These are phyloP conservation scores for Tichodroma muraria DNA, from an alignment of 2,113 vertebrate species.

Conservation along the genomic window DNA sequence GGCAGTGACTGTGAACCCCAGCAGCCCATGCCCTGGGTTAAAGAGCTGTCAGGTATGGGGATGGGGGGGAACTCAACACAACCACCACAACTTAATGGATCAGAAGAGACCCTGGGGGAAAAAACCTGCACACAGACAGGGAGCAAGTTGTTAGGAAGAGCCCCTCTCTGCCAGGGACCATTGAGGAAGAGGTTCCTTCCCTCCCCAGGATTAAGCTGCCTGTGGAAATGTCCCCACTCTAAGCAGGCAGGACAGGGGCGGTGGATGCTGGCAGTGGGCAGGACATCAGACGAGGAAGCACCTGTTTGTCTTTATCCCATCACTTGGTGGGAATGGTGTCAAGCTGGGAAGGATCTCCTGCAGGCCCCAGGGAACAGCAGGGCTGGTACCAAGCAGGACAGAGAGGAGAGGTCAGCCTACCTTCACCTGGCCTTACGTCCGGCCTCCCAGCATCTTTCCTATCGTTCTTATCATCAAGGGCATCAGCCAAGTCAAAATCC, in stretches of 20 bases:
- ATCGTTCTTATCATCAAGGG: conserved; percentile 78
- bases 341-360: background rate
- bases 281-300: fast-evolving
- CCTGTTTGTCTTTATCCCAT: too few species aligned
- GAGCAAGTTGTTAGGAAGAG: background rate
- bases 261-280: background rate
- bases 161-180: background rate
- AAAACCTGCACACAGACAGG: background rate
- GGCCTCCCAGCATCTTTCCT: conserved; percentile 16
- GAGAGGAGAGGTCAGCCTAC: background rate
- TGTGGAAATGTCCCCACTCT: background rate
- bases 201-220: background rate
- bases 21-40: background rate
- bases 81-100: background rate
- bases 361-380: background rate
- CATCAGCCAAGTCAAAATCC: conserved; percentile 80
- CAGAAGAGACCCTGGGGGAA: background rate
- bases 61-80: background rate
- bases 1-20: background rate
- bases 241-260: background rate
- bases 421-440: conserved; percentile 32
- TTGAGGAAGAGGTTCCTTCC: background rate
- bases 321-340: fast-evolving
- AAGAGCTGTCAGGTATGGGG: background rate
- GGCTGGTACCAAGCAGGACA: background rate